Evolutionary conservation across 2,797 vertebrate genomes (phyloP), one percentile per base, ranked within the genome.

Genomic region (Liparis tanakae): DNA sequence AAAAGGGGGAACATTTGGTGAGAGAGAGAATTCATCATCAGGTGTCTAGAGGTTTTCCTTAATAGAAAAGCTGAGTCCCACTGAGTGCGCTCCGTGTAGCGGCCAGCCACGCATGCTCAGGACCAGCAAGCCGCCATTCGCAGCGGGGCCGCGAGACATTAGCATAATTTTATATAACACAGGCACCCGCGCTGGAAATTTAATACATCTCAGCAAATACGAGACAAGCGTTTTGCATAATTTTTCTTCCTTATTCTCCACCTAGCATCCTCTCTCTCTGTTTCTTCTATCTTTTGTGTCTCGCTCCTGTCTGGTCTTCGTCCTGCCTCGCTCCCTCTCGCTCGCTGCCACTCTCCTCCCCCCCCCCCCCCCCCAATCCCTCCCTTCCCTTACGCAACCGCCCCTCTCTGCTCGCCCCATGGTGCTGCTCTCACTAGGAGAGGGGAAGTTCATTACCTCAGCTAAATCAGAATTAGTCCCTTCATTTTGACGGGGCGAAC

Each of bases 21-120:
- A 97, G 96, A 96, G 96, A 96, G 97, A 98, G 96, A 97, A 99
- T 98, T 98, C 96, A 99, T 98, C 97, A 98, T 98, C 96, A 98
- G 96, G 97, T 98, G 98, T 98, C 97, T 97, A 96, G 97, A 99
- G 97, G 97, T 97, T 94, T 98, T 97, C 96, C 96, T 97, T 98
- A 98, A 98, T 98, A 98, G 97, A 98, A 98, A 99, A 98, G 96
- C 96, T 96, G 97, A 96, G 96, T 98, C 97, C 97, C 96, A 98
- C 97, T 95, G 96, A 96, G 96, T 92, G 95, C 93, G 93, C 96
- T 96, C 95, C 94, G 94, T 96, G 96, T 96, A 96, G 94, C 95
- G 96, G 96, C 96, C 97, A 97, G 96, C 96, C 96, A 96, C 96
- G 96, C 96, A 96, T 96, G 96, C 96, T 96, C 96, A 95, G 95